A percentile compares a stretch with the other conserved stretches of the same genome.
phyloP scores from a whole-genome alignment of 2,888 invertebrate genomes.

The Neria commutata region DNA sequence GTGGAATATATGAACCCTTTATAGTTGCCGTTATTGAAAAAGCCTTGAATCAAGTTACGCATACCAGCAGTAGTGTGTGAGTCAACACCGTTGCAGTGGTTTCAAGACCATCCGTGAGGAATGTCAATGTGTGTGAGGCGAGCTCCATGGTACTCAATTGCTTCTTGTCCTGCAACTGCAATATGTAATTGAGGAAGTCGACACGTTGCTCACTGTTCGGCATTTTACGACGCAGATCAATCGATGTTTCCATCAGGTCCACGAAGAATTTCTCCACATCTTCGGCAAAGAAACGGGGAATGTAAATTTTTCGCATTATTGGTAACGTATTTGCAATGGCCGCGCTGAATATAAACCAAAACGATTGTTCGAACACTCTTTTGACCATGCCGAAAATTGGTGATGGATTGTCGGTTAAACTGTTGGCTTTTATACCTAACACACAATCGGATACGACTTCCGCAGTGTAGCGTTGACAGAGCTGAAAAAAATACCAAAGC shows the following conservation, averaged over 20 bases:
- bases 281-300: slow-evolving; percentile 44
- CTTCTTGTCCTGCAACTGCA: slow-evolving; percentile 53
- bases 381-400: slow-evolving; percentile 50
- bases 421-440: slow-evolving; percentile 61
- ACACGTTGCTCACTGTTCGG: slow-evolving; percentile 37
- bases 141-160: slow-evolving; percentile 39
- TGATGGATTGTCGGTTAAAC: slow-evolving; percentile 49
- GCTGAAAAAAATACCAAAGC: too few relatives aligned
- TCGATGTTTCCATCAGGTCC: slow-evolving; percentile 42
- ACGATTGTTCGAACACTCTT: slow-evolving; percentile 48
- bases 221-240: slow-evolving; percentile 41
- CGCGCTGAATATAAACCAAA: slow-evolving; percentile 34
- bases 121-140: slow-evolving; percentile 52
- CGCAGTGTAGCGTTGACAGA: slow-evolving; percentile 55
- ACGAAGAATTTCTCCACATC: slow-evolving; percentile 67
- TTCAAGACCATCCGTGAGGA: slow-evolving; percentile 55
- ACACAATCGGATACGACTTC: slow-evolving; percentile 62
- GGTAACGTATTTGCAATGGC: slow-evolving; percentile 49
- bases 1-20: too few relatives aligned
- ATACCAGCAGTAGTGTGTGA: slow-evolving; percentile 44
- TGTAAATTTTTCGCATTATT: slow-evolving; percentile 40
- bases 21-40: too few relatives aligned
- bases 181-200: slow-evolving; percentile 54
- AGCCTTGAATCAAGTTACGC: too few relatives aligned
- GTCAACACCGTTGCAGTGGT: slow-evolving; percentile 49